Evolutionary conservation across 2,113 vertebrate genomes (phyloP), one percentile per base, ranked within the genome.

Genomic region (Nothoprocta pentlandii): DNA sequence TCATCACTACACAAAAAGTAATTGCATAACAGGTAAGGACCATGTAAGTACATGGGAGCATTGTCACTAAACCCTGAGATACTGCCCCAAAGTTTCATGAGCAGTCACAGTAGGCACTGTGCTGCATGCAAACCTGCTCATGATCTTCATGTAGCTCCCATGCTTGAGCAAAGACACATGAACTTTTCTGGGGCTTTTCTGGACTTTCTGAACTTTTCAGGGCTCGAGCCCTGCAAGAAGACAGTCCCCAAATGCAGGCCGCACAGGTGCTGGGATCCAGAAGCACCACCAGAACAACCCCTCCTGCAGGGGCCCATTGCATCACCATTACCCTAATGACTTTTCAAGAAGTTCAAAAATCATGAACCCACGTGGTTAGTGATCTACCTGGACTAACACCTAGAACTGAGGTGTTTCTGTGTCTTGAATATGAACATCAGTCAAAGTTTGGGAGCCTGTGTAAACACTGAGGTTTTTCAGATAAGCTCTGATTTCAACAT

Each of bases 111-210:
- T 25, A 70, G 51, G 49, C 10, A 36, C 73, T 51, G 34, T 80
- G 54, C 28, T 53, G 32, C 71, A 61, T 1, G 2, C 28, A 80
- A 56, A 71, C 13, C 64, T 54, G 71, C 15, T 66, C 74, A n/a
- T 16, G 87, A 19, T 10, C n/a, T 32, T 53, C 53, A 32, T 0
- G 0, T 5, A 62, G 7, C 30, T 58, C 41, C 36, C 20, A 36
- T 0, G 1, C 21, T 7, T 42, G 21, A 83, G 44, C 25, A 47
- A 0, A 10, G 64, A 62, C 32, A 80, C 5, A 6, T 0, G 0
- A 92, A 39, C 13, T 63, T 67, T 9, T 0, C 0, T 0, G 0
- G 1, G n/a, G 39, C 53, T 28, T 21, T 13, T 44, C 14, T 41
- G 68, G 47, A 47, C 47, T 47, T 47, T 21, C 47, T 21, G 47